Evolutionary conservation across 2,113 vertebrate genomes (phyloP).

Genomic region (Balaeniceps rex): DNA sequence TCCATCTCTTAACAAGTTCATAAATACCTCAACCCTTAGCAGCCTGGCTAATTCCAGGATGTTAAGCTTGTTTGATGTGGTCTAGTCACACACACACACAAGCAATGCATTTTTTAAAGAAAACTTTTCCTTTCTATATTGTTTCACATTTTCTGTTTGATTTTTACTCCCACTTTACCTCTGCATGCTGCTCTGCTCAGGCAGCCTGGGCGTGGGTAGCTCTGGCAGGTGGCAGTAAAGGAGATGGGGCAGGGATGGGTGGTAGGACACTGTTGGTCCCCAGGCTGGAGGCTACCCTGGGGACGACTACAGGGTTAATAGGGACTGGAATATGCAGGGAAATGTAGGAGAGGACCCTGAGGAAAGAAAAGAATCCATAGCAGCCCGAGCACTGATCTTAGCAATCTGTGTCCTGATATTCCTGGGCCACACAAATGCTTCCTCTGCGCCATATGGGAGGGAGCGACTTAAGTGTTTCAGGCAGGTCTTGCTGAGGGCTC

Average conservation of each 20-base stretch:
- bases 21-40: conserved; percentile 14
- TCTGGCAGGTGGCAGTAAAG: neutral
- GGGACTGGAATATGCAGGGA: neutral
- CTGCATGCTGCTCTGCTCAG: neutral
- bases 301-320: neutral
- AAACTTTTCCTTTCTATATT: neutral
- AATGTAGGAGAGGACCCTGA: neutral
- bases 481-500: conserved; percentile 19
- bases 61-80: neutral
- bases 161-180: neutral
- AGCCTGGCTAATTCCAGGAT: neutral
- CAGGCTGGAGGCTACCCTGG: neutral
- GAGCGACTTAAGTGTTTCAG: neutral
- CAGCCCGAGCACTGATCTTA: neutral
- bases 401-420: neutral
- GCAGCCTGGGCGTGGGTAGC: neutral
- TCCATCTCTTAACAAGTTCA: conserved; percentile 3
- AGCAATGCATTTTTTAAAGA: neutral
- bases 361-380: neutral
- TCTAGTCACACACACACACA: neutral
- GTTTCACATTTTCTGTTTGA: neutral
- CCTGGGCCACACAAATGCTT: neutral
- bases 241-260: neutral
- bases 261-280: neutral
- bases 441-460: neutral